Conservation (phyloP, 2,888 invertebrate species). For the Teinopalpus imperialis region DNA sequence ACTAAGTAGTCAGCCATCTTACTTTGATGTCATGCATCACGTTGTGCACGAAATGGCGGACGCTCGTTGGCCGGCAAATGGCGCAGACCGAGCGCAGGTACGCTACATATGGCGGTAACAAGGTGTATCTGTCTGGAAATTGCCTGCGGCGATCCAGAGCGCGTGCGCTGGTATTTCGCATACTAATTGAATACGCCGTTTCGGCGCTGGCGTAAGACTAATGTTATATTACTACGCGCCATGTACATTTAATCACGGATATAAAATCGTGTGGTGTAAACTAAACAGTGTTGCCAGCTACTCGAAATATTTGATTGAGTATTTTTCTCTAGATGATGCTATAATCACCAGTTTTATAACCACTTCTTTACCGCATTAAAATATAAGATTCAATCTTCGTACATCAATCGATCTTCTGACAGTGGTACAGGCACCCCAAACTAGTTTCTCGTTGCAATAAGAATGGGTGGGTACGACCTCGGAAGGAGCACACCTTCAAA, state of each 20-base stretch:
- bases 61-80: constrained; percentile 20
- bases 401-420: no score
- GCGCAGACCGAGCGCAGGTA: constrained; percentile 39
- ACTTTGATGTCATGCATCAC: constrained; percentile 15
- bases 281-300: no score
- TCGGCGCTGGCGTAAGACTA: constrained; percentile 9
- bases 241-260: constrained; percentile 6
- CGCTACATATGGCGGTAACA: constrained; percentile 41
- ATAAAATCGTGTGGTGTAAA: not conserved
- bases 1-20: constrained; percentile 12
- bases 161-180: constrained; percentile 17
- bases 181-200: constrained; percentile 19
- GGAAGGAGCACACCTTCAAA: no score
- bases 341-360: no score
- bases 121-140: constrained; percentile 22
- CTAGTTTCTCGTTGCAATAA: no score
- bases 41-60: constrained; percentile 22
- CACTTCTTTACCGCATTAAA: no score
- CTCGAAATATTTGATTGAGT: no score
- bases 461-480: no score
- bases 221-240: constrained; percentile 14
- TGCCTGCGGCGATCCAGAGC: constrained; percentile 23
- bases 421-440: no score
- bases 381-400: no score
- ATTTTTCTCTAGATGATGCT: no score